Base-by-base conservation (phyloP, 2,797 vertebrate species). In the Poliocrania exsul region DNA sequence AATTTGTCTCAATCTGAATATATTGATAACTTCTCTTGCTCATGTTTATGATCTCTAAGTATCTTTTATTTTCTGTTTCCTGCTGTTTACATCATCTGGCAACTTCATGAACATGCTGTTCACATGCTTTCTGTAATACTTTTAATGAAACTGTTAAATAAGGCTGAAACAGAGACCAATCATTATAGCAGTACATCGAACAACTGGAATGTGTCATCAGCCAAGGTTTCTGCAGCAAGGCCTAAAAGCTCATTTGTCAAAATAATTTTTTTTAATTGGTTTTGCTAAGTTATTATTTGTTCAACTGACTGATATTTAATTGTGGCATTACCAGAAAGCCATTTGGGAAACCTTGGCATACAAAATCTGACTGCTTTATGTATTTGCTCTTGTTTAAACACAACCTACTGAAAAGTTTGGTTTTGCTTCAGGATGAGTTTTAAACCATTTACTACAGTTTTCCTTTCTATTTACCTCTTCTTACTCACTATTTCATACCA, bases 51-150 rank as follows among this genome's bases (percentile, higher is more conserved):
- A 93, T 64, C 84, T 93, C 64, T 81, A 91, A 95, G 23, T 66
- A 89, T 89, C 12, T 11, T 92, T 75, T 95, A n/a, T 94, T 93
- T 91, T 95, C 71, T 92, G 65, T 75, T 91, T 94, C 95, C 95
- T 77, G 95, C 95, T 97, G 93, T 92, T 95, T 95, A 96, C 51
- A 95, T 97, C 92, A 86, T 92, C 92, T 97, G 91, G 78, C 72
- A 67, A 93, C 60, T 95, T 96, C 88, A 92, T 92, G 95, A 96
- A 79, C 92, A 92, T 93, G 93, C 91, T 96, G 89, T 86, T 94
- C 92, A 85, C 64, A 94, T 90, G 75, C 28, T 93, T 91, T 75
- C 71, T 91, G 90, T 93, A 92, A 95, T 94, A 82, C 81, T 86
- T 62, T 95, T 93, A 92, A 96, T 93, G 90, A 94, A 95, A 80